A percentile compares a stretch with the other conserved stretches of the same genome.
Evolutionary conservation across 2,797 vertebrate genomes (phyloP).

Genomic region (Melanotaenia parkinsoni): DNA sequence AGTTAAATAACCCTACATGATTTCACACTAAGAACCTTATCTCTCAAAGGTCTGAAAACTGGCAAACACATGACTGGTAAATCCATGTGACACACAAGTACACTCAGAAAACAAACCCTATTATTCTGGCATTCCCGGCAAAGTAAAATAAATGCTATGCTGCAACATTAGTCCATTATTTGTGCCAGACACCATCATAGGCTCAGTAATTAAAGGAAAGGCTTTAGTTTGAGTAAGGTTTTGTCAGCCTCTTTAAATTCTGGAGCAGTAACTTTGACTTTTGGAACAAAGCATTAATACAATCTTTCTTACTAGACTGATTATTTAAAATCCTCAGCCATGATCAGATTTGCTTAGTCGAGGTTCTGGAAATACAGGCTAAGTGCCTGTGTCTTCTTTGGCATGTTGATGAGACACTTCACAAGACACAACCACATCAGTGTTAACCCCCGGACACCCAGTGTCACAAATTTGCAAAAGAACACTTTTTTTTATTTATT

Average conservation of each 20-base stretch:
- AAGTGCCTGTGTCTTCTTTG: background rate
- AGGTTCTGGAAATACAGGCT: background rate
- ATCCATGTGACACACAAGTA: background rate
- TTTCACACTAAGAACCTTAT: background rate
- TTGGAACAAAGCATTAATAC: background rate
- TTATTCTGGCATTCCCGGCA: background rate
- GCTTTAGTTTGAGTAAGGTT: background rate
- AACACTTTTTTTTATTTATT: background rate
- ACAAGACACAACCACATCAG: too few relatives aligned
- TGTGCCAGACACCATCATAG: background rate
- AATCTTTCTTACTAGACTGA: background rate
- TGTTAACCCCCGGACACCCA: background rate
- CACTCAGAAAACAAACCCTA: background rate
- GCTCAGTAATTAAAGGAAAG: background rate
- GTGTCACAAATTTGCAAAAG: too few relatives aligned
- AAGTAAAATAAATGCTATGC: background rate
- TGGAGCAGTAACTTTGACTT: background rate
- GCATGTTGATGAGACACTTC: background rate
- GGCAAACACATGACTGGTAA: slow-evolving; percentile 6
- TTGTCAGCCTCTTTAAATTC: background rate
- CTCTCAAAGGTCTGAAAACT: slow-evolving; percentile 2
- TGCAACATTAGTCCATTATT: too few relatives aligned
- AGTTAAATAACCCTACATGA: slow-evolving; percentile 12
- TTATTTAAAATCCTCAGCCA: background rate
- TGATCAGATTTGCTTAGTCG: background rate